Conservation (phyloP, 2,113 vertebrate genomes). For the Zingel zingel region DNA sequence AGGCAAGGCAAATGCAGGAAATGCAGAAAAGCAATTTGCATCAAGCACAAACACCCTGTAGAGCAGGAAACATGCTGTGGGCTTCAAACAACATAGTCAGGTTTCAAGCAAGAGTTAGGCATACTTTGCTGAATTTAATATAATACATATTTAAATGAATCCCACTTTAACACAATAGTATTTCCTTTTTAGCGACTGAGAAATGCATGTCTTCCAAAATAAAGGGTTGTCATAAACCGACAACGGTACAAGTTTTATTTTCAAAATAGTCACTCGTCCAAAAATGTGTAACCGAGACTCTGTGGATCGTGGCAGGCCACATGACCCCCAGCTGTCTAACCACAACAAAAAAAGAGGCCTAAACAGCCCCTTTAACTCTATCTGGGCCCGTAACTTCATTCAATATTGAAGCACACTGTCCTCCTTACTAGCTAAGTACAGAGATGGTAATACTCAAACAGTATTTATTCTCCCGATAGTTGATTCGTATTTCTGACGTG, state of each 20-base stretch:
- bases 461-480: accelerated
- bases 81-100: neutral
- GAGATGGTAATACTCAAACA: neutral
- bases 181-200: neutral
- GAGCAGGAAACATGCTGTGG: neutral
- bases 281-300: neutral
- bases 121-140: neutral
- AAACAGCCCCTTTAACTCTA: constrained; percentile 59
- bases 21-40: constrained; percentile 19
- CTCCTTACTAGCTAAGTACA: accelerated
- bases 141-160: neutral
- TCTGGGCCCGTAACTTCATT: constrained; percentile 28
- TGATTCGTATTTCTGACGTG: accelerated
- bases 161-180: neutral
- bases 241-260: neutral
- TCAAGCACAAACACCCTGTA: neutral
- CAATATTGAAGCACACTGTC: neutral
- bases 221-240: neutral
- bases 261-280: too few species aligned
- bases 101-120: neutral
- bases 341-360: constrained; percentile 73
- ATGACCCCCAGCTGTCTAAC: constrained; percentile 69
- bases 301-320: constrained; percentile 17
- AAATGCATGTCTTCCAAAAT: neutral
- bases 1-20: neutral